phyloP scores from a whole-genome alignment of 2,113 vertebrate genomes.

The Sarotherodon lohbergeri region DNA sequence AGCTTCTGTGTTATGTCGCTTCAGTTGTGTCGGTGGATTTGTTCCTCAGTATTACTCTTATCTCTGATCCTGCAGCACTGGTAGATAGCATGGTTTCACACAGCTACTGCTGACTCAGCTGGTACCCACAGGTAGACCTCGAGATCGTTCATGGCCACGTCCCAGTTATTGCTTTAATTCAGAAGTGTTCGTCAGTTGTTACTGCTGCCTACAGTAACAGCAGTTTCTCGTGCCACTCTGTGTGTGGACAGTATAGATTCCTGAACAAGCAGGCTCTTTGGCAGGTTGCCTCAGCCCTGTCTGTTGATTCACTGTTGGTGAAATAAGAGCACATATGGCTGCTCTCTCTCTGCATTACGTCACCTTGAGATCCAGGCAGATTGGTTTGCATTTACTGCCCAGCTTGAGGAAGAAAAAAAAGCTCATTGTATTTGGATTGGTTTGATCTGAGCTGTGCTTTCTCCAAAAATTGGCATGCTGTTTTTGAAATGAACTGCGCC shows the following conservation, averaged over 20 bases:
- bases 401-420: not conserved
- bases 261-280: conserved; percentile 42
- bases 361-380: conserved; percentile 52
- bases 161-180: not conserved
- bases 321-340: conserved; percentile 63
- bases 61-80: not conserved
- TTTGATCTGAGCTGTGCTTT: not conserved
- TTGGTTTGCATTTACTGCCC: conserved; percentile 15
- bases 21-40: not conserved
- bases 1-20: conserved; percentile 21
- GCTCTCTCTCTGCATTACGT: conserved; percentile 60
- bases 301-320: conserved; percentile 63
- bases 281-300: conserved; percentile 37
- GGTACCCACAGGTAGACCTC: conserved; percentile 6
- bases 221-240: not conserved
- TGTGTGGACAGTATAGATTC: conserved; percentile 38
- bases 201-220: conserved; percentile 4
- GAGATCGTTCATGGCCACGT: not conserved
- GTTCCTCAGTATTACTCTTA: not conserved
- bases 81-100: not conserved
- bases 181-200: conserved; percentile 28
- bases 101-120: conserved; percentile 8
- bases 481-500: not conserved
- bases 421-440: not conserved
- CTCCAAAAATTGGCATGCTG: not conserved